phyloP scores from a whole-genome alignment of 2,113 vertebrate species.

The Hippocampus comes region DNA sequence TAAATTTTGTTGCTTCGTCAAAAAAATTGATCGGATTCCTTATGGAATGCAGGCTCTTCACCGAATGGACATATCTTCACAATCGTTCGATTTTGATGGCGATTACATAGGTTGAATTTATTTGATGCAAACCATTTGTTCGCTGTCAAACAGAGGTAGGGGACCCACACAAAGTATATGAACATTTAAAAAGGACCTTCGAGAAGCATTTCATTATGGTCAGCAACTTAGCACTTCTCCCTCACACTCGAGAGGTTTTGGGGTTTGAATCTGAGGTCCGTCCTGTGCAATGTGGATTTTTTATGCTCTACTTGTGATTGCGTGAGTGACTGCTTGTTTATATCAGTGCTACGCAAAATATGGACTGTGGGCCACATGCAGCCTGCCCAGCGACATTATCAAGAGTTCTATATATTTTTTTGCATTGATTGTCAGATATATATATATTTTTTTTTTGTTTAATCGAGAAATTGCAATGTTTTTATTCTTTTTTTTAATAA shows the following conservation, averaged over 20 bases:
- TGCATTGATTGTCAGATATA: too few relatives aligned
- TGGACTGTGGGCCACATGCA: too few relatives aligned
- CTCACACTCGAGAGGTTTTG: background rate
- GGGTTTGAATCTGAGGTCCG: too few relatives aligned
- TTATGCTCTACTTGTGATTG: background rate
- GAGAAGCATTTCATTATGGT: background rate
- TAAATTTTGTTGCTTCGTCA: constrained; percentile 7
- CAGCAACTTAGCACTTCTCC: background rate
- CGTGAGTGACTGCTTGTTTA: background rate
- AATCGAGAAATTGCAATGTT: too few relatives aligned
- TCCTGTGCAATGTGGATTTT: too few relatives aligned
- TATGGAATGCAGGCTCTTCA: background rate
- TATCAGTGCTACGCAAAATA: too few relatives aligned
- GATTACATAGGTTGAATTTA: background rate
- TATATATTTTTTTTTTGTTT: too few relatives aligned
- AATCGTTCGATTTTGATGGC: background rate
- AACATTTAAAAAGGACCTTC: background rate
- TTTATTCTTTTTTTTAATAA: too few relatives aligned
- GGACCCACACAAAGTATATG: background rate
- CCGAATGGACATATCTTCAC: background rate
- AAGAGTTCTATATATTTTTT: too few relatives aligned
- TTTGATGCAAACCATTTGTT: background rate
- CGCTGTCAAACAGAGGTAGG: background rate
- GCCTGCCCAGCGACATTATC: too few relatives aligned
- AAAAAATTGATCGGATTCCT: background rate